Evolutionary conservation across 2,888 invertebrate species (phyloP).

Genomic region (Limulus polyphemus): DNA sequence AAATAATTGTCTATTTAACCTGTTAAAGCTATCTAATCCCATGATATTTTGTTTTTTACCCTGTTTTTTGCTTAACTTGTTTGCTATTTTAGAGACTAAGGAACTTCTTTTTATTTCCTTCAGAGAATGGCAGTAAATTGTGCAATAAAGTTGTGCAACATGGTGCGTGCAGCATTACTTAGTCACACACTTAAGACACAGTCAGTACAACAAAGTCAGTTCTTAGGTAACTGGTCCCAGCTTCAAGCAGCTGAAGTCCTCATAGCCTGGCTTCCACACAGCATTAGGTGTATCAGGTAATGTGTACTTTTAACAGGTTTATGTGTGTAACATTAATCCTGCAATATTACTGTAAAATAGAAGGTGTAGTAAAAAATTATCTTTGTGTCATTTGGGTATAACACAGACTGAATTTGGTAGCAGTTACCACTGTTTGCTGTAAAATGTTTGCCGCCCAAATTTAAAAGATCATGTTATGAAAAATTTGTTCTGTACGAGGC

Average conservation of each 20-base stretch:
- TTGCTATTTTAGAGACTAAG: background rate
- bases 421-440: too few species aligned
- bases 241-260: slow-evolving; percentile 32
- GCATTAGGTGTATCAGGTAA: slow-evolving; percentile 56
- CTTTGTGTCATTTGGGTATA: too few species aligned
- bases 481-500: too few species aligned
- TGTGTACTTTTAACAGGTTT: background rate
- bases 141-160: slow-evolving; percentile 58
- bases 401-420: background rate
- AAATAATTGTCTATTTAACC: too few species aligned
- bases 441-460: too few species aligned
- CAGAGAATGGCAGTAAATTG: slow-evolving; percentile 65
- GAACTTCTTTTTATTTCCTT: slow-evolving; percentile 11
- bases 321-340: too few species aligned
- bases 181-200: slow-evolving; percentile 34
- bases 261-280: slow-evolving; percentile 58
- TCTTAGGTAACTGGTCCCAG: slow-evolving; percentile 40
- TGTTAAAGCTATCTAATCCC: too few species aligned
- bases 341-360: background rate
- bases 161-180: slow-evolving; percentile 58
- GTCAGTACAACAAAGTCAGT: slow-evolving; percentile 35
- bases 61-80: too few species aligned
- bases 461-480: too few species aligned
- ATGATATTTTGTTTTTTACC: too few species aligned
- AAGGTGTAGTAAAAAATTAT: background rate